Base-by-base conservation (phyloP, 2,113 vertebrate genomes). In the Abramis brama region DNA sequence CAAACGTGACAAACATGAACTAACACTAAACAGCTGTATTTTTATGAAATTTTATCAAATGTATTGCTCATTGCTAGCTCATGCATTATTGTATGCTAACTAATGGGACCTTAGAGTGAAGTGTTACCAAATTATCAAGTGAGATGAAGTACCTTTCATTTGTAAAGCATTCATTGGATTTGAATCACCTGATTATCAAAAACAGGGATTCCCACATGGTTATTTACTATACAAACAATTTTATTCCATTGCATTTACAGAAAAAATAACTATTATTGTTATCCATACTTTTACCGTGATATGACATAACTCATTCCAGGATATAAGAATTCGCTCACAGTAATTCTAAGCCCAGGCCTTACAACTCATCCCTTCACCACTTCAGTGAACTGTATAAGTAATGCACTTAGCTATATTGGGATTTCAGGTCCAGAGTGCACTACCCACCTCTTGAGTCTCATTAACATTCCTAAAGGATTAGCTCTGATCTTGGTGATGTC, bases 391-490 rank as follows among this genome's bases (percentile, higher is more conserved):
- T 13, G n/a, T 64, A 27, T 82, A 10, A 10, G 4, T 64, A 88
- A 83, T 74, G 85, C 76, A 59, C 21, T 86, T 70, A 39, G 75
- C 73, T 74, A 80, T 80, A 84, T 76, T 70, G 55, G 76, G 64
- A 86, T 84, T 86, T 73, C 64, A 59, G 75, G 62, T 75, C 57
- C 68, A 83, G 57, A 74, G 12, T 59, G 66, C 71, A 68, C 66
- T 23, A 78, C 25, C 71, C 57, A 59, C 25, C 21, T 78, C 68
- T 71, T 64, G 68, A 45, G 80, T 21, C 81, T 88, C 81, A 84
- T 88, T 82, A 83, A 75, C 30, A 74, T 84, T 81, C 78, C 84
- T 76, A 80, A 60, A 86, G 82, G 76, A 84, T 84, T 76, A 84
- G 77, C 77, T 71, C n/a, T 79, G 82, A 75, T 77, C 47, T 84